Evolutionary conservation across 2,797 vertebrate genomes (phyloP), one percentile per base, ranked within the genome.

Genomic region (Avahi laniger): DNA sequence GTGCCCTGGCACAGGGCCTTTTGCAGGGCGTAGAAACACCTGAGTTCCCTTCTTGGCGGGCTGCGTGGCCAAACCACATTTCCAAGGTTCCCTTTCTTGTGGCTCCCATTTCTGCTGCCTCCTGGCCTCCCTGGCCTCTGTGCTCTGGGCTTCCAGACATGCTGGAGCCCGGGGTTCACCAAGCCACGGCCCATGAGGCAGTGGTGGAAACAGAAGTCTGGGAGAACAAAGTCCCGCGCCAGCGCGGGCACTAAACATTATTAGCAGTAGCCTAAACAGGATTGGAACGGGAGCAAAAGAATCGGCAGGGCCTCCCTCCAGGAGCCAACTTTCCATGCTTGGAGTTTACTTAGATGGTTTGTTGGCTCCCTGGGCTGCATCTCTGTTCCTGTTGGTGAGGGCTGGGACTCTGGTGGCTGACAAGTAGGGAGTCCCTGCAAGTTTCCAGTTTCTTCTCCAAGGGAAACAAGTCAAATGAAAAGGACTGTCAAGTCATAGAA

Each of bases 231-330:
- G 76, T 6, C 89, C 22, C 14, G 75, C 84, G 96, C 92, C 91
- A 50, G 94, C 0, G 0, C 46, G n/a, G 46, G 1, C 85, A 81
- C 91, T 54, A 72, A 48, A 90, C 48, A 7, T 75, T 95, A 80
- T 95, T 97, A 98, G 81, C 96, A 94, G 96, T 95, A 91, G 72
- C 93, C 94, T 97, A 84, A 93, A 95, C 81, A 88, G 92, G 69
- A 24, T 91, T 94, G 80, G 93, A 88, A 96, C 7, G 0, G 2
- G 94, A 93, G 57, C 38, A 96, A 52, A 83, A 33, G 0, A 0
- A 4, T 84, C 61, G 0, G 65, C 61, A 35, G 89, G 28, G 78
- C 43, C 79, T 95, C 76, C 43, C 73, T 65, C 80, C 41, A 59
- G 78, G 67, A 63, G 86, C 97, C 84, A 93, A 78, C 38, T 81